Evolutionary conservation across 2,113 vertebrate species (phyloP).

Genomic region (Candoia aspera): DNA sequence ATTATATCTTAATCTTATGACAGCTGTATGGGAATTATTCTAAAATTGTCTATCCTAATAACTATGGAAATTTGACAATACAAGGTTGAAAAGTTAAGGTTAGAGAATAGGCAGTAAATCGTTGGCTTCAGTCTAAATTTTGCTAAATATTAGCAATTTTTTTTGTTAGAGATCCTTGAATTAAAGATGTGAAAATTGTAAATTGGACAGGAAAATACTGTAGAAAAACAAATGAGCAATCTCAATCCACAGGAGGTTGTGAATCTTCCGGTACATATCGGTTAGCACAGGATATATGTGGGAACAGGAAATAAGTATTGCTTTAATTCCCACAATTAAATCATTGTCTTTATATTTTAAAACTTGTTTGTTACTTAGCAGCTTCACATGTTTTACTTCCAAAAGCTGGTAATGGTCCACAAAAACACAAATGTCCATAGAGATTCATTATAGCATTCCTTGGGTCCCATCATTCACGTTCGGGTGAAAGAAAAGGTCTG

Average conservation of each 20-base stretch:
- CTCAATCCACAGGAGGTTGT: slow-evolving; percentile 13
- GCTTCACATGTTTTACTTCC: slow-evolving; percentile 23
- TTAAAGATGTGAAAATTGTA: background rate
- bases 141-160: background rate
- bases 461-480: background rate
- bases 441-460: slow-evolving; percentile 21
- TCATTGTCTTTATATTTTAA: background rate
- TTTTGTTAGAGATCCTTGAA: background rate
- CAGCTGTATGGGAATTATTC: background rate
- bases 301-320: background rate
- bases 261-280: background rate
- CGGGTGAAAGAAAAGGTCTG: background rate
- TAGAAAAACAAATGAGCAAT: slow-evolving; percentile 23
- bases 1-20: background rate
- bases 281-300: slow-evolving; percentile 13
- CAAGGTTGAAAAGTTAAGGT: background rate
- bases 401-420: background rate
- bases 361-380: slow-evolving; percentile 2
- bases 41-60: background rate
- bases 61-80: background rate
- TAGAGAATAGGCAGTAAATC: background rate
- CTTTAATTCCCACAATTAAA: slow-evolving; percentile 12
- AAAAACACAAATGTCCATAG: slow-evolving; percentile 41
- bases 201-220: slow-evolving; percentile 1
- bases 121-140: background rate